phyloP scores from a whole-genome alignment of 2,888 invertebrate genomes.

The Neoscelio sp. region DNA sequence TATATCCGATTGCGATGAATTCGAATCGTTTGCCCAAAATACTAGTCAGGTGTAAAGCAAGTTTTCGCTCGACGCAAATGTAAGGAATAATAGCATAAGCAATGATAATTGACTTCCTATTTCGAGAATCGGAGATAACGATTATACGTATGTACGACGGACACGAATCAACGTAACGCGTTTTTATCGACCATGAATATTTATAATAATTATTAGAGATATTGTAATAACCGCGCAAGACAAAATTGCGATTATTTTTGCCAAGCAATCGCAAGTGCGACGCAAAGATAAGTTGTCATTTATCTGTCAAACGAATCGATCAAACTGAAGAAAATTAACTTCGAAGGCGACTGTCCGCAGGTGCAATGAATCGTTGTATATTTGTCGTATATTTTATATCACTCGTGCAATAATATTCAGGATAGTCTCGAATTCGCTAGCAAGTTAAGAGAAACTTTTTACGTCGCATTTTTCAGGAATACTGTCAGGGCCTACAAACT shows the following conservation, averaged over 20 bases:
- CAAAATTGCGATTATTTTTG: conserved; percentile 8
- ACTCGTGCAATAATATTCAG: conserved; percentile 37
- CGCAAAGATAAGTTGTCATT: not conserved
- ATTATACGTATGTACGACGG: not conserved
- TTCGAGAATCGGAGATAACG: conserved; percentile 29
- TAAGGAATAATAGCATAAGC: conserved; percentile 27
- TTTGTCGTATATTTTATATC: conserved; percentile 34
- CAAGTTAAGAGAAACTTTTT: too few species aligned
- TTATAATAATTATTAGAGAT: not conserved
- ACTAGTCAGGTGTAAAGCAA: conserved; percentile 57
- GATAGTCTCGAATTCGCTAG: conserved; percentile 23
- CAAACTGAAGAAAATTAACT: conserved; percentile 6
- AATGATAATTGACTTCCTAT: conserved; percentile 25
- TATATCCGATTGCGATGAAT: conserved; percentile 30
- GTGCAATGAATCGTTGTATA: conserved; percentile 27
- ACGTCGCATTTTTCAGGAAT: too few species aligned
- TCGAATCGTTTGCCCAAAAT: conserved; percentile 47
- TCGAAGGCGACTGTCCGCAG: conserved; percentile 1
- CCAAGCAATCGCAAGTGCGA: conserved; percentile 1
- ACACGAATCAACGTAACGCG: conserved; percentile 3
- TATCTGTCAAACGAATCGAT: too few species aligned
- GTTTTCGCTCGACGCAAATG: conserved; percentile 34
- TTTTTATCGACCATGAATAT: conserved; percentile 5
- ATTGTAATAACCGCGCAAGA: conserved; percentile 1
- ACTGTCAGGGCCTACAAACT: too few species aligned